These are phyloP conservation scores for Dermolepida albohirtum DNA, from an alignment of 2,888 invertebrate species.

Conservation along the genomic window DNA sequence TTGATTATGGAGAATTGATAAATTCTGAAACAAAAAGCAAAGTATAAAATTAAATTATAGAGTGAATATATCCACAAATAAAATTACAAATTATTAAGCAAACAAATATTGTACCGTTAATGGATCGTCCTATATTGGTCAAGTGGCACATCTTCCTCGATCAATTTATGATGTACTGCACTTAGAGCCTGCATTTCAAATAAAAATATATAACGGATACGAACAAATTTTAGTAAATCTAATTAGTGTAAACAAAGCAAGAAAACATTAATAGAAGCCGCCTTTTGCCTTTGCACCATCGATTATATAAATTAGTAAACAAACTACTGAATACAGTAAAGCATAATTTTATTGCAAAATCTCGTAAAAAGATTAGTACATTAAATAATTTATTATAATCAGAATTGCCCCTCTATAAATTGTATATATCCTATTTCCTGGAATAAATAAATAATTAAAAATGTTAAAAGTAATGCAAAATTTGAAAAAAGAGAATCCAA, in stretches of 20 bases:
- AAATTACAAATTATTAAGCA: conserved; percentile 16
- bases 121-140: conserved; percentile 62
- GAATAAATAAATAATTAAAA: conserved; percentile 23
- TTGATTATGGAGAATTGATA: conserved; percentile 67
- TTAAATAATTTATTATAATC: conserved; percentile 1
- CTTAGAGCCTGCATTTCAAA: conserved; percentile 77
- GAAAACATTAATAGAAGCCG: neutral
- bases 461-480: too few relatives aligned
- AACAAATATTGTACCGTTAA: conserved; percentile 51
- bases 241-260: neutral
- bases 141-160: conserved; percentile 70
- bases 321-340: too few relatives aligned
- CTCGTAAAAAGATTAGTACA: neutral
- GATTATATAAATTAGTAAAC: too few relatives aligned
- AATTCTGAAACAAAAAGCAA: conserved; percentile 64
- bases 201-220: conserved; percentile 33
- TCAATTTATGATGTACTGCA: conserved; percentile 86
- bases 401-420: conserved; percentile 19
- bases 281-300: too few relatives aligned
- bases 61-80: conserved; percentile 32
- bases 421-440: conserved; percentile 21
- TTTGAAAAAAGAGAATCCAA: too few relatives aligned
- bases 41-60: conserved; percentile 11
- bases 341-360: neutral
- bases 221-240: neutral